Conservation (phyloP, 2,888 invertebrate species). For the Chaetoderma sp. region DNA sequence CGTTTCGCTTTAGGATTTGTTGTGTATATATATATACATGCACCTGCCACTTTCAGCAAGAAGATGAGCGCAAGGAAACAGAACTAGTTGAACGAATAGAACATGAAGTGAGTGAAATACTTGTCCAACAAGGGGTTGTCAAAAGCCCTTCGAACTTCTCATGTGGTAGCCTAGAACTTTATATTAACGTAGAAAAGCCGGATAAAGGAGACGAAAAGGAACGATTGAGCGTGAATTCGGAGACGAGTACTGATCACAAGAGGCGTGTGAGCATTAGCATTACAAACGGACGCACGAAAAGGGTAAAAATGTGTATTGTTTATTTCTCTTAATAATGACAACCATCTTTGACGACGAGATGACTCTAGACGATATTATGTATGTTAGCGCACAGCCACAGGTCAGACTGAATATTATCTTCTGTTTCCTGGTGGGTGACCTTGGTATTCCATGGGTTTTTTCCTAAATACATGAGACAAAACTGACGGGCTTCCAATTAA, state of each 20-base stretch:
- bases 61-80: slow-evolving; percentile 39
- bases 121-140: slow-evolving; percentile 72
- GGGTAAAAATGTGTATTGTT: slow-evolving; percentile 84
- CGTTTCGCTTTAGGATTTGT: no score
- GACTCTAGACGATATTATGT: no score
- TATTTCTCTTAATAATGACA: no score
- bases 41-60: slow-evolving; percentile 30
- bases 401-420: no score
- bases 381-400: no score
- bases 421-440: no score
- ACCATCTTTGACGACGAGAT: no score
- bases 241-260: slow-evolving; percentile 27
- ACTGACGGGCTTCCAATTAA: no score
- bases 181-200: slow-evolving; percentile 72
- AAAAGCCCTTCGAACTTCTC: slow-evolving; percentile 94
- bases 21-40: no score
- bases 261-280: slow-evolving; percentile 33
- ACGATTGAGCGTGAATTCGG: slow-evolving; percentile 81
- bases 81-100: slow-evolving; percentile 34
- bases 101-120: slow-evolving; percentile 40
- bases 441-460: no score
- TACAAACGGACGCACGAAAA: slow-evolving; percentile 78
- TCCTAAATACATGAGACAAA: no score
- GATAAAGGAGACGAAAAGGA: slow-evolving; percentile 77
- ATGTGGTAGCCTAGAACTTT: slow-evolving; percentile 91